Conservation (phyloP, 2,113 vertebrate species). For the Heterochromis multidens region DNA sequence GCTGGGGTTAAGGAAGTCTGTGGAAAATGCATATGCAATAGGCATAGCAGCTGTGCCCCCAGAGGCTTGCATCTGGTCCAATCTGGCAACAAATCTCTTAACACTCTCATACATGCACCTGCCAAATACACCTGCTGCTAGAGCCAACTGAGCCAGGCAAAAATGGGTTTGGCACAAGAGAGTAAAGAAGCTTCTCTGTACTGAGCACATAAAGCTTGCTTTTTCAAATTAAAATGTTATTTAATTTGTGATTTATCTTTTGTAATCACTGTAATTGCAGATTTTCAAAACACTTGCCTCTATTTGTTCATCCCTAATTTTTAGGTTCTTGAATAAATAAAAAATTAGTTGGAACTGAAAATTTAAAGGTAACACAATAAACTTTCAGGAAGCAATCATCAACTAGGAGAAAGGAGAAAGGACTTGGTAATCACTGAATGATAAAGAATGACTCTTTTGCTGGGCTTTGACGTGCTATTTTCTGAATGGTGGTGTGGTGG, state of each 20-base stretch:
- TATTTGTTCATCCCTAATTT: not conserved
- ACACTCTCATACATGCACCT: constrained; percentile 30
- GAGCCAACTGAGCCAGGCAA: constrained; percentile 56
- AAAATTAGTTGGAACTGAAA: not conserved
- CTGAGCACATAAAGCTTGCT: not conserved
- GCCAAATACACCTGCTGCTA: constrained; percentile 70
- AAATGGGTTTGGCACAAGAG: constrained; percentile 32
- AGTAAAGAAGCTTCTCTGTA: constrained; percentile 6
- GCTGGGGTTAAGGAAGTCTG: constrained; percentile 32
- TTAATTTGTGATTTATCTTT: not conserved
- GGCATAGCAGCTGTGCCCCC: constrained; percentile 82
- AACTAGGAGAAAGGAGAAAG: constrained; percentile 11
- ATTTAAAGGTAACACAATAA: not conserved
- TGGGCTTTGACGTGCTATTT: constrained; percentile 46
- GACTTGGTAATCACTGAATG: constrained; percentile 31
- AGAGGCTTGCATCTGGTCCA: constrained; percentile 86
- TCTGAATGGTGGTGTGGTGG: not conserved
- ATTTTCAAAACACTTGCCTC: not conserved
- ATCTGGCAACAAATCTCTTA: constrained; percentile 80
- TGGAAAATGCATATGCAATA: constrained; percentile 66
- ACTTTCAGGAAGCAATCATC: not conserved
- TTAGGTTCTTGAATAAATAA: not conserved
- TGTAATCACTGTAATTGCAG: not conserved
- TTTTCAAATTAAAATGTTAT: not conserved
- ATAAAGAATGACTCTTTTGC: constrained; percentile 15